phyloP scores from a whole-genome alignment of 1,140 invertebrate genomes.

The Maniola jurtina region DNA sequence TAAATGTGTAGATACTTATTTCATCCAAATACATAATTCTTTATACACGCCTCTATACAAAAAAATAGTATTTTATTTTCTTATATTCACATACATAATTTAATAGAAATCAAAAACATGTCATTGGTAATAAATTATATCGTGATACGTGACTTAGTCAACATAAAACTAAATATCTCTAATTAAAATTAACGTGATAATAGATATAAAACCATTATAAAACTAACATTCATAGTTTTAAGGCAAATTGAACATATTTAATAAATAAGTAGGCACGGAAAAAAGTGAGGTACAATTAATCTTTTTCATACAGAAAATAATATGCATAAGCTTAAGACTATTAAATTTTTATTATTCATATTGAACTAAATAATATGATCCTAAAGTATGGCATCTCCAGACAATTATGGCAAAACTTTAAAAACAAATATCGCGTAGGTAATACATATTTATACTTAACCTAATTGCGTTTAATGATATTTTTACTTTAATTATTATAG shows the following conservation, averaged over 20 bases:
- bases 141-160: constrained; percentile 76
- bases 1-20: constrained; percentile 42
- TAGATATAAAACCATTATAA: constrained; percentile 31
- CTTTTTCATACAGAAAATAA: constrained; percentile 24
- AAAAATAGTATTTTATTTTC: constrained; percentile 41
- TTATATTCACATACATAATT: constrained; percentile 38
- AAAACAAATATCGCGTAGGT: constrained; percentile 5
- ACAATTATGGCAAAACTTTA: constrained; percentile 58
- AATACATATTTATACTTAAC: background rate
- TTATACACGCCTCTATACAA: constrained; percentile 61
- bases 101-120: constrained; percentile 70
- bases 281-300: constrained; percentile 53
- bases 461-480: background rate
- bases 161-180: constrained; percentile 56
- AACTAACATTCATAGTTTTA: constrained; percentile 37
- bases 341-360: constrained; percentile 15
- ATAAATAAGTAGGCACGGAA: constrained; percentile 51
- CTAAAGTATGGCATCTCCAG: constrained; percentile 69
- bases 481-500: background rate
- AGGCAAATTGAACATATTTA: constrained; percentile 20
- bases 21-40: constrained; percentile 55
- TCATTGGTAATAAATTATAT: constrained; percentile 78
- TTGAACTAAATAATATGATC: constrained; percentile 35
- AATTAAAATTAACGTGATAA: constrained; percentile 49
- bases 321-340: constrained; percentile 22